Conservation (phyloP, 92 coral and sea anemone species). For the Anthopleura xanthogrammica region DNA sequence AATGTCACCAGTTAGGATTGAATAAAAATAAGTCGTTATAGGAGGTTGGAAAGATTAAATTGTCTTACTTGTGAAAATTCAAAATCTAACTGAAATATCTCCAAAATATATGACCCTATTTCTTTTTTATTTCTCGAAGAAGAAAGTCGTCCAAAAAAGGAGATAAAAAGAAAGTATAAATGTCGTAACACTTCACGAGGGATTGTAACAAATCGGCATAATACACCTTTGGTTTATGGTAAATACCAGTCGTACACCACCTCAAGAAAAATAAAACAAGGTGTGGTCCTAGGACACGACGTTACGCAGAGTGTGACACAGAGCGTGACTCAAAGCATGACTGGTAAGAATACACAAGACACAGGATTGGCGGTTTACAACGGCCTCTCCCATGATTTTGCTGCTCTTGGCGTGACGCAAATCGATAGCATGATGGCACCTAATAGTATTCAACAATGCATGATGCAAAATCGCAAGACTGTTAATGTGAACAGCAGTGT, state of each 20-base stretch:
- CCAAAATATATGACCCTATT: background rate
- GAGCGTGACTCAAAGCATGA: background rate
- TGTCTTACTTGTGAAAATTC: too few relatives aligned
- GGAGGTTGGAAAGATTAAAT: too few relatives aligned
- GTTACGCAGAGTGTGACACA: constrained; percentile 10
- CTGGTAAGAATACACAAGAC: background rate
- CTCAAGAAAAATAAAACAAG: constrained; percentile 3
- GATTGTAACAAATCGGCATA: background rate
- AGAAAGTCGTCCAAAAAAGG: background rate
- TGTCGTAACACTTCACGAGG: background rate
- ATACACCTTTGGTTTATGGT: background rate
- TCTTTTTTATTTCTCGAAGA: background rate
- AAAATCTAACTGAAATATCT: too few relatives aligned
- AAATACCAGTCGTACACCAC: background rate
- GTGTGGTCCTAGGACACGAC: background rate
- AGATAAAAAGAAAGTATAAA: background rate
- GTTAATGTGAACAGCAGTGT: background rate
- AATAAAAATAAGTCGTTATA: too few relatives aligned
- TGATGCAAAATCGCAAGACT: background rate
- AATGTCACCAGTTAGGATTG: too few relatives aligned
- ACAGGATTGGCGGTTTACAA: background rate
- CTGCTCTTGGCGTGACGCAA: constrained; percentile 17
- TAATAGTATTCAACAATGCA: background rate
- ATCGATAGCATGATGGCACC: background rate
- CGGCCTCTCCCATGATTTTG: background rate